Conservation (phyloP, 2,888 invertebrate genomes). For the Troilus luridus region DNA sequence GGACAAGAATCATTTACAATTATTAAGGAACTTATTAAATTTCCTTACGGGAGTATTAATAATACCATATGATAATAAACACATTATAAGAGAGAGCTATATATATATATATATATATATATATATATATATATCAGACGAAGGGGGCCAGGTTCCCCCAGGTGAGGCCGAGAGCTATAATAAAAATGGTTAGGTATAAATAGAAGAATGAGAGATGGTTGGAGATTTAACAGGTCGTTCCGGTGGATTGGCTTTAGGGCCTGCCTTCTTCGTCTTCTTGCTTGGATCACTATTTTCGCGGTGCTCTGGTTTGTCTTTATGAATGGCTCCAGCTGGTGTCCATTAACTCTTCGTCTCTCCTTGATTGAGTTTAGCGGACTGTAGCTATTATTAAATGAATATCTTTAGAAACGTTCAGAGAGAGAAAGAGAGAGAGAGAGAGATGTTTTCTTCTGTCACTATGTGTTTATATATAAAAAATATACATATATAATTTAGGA, state of each 20-base stretch:
- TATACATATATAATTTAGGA: too few relatives aligned
- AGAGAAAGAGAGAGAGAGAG: too few relatives aligned
- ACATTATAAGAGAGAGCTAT: neutral
- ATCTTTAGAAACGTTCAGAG: neutral
- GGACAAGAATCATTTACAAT: neutral
- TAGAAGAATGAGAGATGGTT: neutral
- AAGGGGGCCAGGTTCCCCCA: neutral
- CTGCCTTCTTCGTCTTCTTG: neutral
- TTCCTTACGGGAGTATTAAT: neutral
- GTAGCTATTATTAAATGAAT: neutral
- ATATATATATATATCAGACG: too few relatives aligned
- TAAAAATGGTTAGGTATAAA: neutral
- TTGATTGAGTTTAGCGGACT: neutral
- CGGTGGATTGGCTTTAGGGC: neutral
- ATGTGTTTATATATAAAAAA: neutral
- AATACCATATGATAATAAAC: neutral
- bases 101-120: too few relatives aligned
- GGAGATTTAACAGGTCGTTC: neutral
- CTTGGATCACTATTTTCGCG: neutral
- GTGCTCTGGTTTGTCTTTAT: neutral
- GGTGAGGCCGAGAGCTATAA: neutral
- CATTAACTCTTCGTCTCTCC: neutral
- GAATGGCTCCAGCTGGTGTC: slow-evolving; percentile 7
- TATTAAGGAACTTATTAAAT: neutral
- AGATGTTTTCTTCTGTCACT: neutral